Percentiles rank a stretch among this genome's conserved stretches.
Evolutionary conservation across 2,113 vertebrate species (phyloP).

Genomic region (Chamaea fasciata): DNA sequence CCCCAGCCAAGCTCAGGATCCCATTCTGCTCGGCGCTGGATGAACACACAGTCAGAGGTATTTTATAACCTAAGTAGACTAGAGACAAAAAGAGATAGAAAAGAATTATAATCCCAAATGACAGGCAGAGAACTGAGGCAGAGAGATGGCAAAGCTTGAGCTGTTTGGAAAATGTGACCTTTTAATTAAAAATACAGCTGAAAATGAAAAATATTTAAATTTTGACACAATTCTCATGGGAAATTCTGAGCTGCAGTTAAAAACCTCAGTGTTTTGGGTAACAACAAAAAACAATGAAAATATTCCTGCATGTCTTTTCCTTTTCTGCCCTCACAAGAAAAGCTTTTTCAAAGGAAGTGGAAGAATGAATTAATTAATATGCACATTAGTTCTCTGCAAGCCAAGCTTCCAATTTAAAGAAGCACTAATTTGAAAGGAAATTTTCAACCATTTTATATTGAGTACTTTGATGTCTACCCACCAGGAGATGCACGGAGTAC

Average conservation of each 20-base stretch:
- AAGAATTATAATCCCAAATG: constrained; percentile 29
- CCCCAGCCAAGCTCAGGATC: constrained; percentile 10
- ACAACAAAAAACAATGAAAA: not conserved
- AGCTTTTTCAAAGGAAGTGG: not conserved
- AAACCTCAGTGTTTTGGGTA: not conserved
- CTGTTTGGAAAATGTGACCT: constrained; percentile 30
- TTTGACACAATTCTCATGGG: constrained; percentile 8
- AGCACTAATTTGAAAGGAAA: not conserved
- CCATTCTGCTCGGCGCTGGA: not conserved
- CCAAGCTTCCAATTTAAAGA: not conserved
- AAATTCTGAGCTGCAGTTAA: constrained; percentile 14
- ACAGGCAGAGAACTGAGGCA: constrained; percentile 5
- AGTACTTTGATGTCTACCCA: not conserved
- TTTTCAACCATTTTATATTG: not conserved
- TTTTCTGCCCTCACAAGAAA: not conserved
- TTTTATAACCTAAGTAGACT: constrained; percentile 35
- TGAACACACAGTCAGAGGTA: not conserved
- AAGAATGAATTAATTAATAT: constrained; percentile 25
- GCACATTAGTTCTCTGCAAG: not conserved
- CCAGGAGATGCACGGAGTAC: not conserved
- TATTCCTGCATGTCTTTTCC: not conserved
- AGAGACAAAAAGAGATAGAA: not conserved
- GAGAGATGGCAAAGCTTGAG: constrained; percentile 22
- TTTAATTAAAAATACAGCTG: constrained; percentile 49
- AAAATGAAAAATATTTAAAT: constrained; percentile 63